Evolutionary conservation across 2,888 invertebrate genomes (phyloP).

Genomic region (Dorcus parallelipipedus): DNA sequence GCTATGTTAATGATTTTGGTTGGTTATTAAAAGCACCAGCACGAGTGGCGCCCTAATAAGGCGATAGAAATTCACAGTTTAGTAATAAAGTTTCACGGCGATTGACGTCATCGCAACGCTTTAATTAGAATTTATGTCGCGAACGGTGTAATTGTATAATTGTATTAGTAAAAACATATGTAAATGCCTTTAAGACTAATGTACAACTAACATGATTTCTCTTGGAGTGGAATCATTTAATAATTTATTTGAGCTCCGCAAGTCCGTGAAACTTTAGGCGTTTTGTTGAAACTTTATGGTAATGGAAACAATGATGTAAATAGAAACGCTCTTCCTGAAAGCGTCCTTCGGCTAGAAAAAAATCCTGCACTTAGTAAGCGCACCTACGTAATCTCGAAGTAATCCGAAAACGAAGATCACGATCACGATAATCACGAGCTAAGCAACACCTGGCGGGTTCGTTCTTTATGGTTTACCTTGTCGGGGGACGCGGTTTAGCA

Average conservation of each 20-base stretch:
- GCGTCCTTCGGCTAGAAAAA: too few relatives aligned
- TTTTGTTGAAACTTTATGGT: too few relatives aligned
- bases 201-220: too few relatives aligned
- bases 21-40: background rate
- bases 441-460: constrained; percentile 7
- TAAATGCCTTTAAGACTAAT: too few relatives aligned
- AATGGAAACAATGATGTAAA: too few relatives aligned
- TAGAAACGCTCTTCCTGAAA: too few relatives aligned
- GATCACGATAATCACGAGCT: constrained; percentile 11
- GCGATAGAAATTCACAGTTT: background rate
- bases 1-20: background rate
- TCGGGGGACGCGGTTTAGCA: constrained; percentile 1
- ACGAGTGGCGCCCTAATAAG: background rate
- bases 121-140: background rate
- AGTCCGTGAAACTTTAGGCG: too few relatives aligned
- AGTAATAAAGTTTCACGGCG: constrained; percentile 4
- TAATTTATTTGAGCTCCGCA: too few relatives aligned
- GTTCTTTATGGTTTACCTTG: constrained; percentile 3
- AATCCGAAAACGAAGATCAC: constrained; percentile 6
- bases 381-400: background rate
- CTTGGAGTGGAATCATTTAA: too few relatives aligned
- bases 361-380: background rate
- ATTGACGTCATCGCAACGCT: constrained; percentile 7
- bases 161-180: too few relatives aligned
- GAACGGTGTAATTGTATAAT: background rate